Evolutionary conservation across 53 echinoderm and acorn worm genomes (phyloP).

Genomic region (Mesocentrotus franciscanus): DNA sequence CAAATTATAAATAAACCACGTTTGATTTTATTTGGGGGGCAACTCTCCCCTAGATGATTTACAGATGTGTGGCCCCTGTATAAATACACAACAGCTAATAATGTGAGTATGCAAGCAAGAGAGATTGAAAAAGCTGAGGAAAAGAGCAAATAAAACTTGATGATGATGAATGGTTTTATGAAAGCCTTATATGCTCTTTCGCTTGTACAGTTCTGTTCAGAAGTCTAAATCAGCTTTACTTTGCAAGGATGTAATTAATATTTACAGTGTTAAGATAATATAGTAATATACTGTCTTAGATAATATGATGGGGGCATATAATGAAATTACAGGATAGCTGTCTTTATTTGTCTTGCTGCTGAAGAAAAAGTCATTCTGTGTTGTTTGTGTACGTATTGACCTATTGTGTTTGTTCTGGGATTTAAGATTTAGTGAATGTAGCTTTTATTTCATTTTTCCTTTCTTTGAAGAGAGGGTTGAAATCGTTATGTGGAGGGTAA

Average conservation of each 20-base stretch:
- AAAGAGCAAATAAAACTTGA: conserved; percentile 26
- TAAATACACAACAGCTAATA: conserved; percentile 16
- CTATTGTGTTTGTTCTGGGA: background rate
- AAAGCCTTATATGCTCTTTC: conserved; percentile 5
- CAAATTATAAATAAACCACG: no score
- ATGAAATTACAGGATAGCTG: background rate
- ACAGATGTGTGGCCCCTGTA: conserved; percentile 57
- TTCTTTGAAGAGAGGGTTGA: background rate
- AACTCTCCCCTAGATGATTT: no score
- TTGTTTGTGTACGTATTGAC: conserved; percentile 6
- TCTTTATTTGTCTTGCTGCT: conserved; percentile 38
- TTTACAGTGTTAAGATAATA: background rate
- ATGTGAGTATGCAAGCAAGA: background rate
- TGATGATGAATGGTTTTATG: background rate
- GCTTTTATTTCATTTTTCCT: background rate
- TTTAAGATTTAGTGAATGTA: background rate
- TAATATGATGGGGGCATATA: background rate
- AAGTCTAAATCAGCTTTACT: background rate
- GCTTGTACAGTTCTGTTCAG: background rate
- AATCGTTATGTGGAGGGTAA: background rate
- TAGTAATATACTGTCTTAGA: background rate
- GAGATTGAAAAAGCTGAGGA: conserved; percentile 10
- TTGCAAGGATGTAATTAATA: background rate
- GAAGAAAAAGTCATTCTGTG: background rate
- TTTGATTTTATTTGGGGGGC: no score